Evolutionary conservation across 1,140 invertebrate genomes (phyloP), one percentile per base, ranked within the genome.

Genomic region (Maconellicoccus hirsutus): DNA sequence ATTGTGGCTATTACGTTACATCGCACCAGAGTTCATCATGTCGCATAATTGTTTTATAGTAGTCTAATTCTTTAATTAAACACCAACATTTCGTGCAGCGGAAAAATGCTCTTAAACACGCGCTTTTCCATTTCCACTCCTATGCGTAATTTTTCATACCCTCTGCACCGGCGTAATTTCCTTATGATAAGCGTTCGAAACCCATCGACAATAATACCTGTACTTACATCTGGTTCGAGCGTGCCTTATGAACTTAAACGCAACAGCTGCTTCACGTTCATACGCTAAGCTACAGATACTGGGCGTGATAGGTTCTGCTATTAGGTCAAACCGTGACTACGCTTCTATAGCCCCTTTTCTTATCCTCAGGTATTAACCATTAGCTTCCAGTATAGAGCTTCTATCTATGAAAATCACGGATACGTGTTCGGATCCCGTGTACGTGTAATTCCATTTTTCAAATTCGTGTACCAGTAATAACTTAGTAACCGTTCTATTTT

Each of bases 281-380:
- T 66, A 66, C 2, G 22, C 22, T 23, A 66, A 66, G 61, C 25
- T 66, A 33, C 12, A 22, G 22, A 66, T 25, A 25, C 22, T 66
- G 61, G 61, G 61, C 61, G 61, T 66, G 61, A 66, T 66, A 66
- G 61, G 25, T 66, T 22, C 61, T 25, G 25, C 61, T 26, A 66
- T 66, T 66, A 66, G 61, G 61, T 66, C 61, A 66, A 26, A 26
- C 61, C 61, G 61, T 66, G 61, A 66, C 61, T 66, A 66, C 61
- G 61, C 61, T 66, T 66, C 61, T 26, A 66, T 66, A 6, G 25
- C 25, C 21, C 22, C 22, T 26, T 66, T 16, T 25, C 61, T 26
- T 26, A 52, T 52, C 42, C 42, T 52, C 42, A 52, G 42, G 42
- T 52, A 52, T 25, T 66, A 66, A 66, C 61, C 61, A 66, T 66